phyloP scores from a whole-genome alignment of 2,113 vertebrate species.

The Pheucticus melanocephalus region DNA sequence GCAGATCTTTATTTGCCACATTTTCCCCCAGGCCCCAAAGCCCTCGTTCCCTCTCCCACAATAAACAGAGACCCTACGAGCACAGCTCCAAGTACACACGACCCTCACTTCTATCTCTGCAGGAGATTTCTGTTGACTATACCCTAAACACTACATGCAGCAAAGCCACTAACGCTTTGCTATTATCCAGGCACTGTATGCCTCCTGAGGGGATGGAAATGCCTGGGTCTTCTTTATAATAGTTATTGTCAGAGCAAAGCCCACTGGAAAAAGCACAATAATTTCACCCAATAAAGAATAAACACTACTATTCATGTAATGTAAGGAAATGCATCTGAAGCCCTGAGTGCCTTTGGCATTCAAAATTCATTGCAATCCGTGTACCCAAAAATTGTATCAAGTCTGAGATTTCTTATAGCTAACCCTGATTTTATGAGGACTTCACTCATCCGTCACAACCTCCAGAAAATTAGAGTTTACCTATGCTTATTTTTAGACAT shows the following conservation, averaged over 20 bases:
- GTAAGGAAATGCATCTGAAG: background rate
- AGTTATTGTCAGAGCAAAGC: slow-evolving; percentile 14
- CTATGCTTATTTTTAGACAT: slow-evolving; percentile 32
- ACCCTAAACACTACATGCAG: background rate
- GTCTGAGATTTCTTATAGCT: background rate
- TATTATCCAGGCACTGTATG: background rate
- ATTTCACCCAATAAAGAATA: slow-evolving; percentile 11
- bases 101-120: background rate
- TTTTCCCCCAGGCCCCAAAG: background rate
- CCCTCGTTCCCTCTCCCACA: background rate
- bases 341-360: background rate
- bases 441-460: background rate
- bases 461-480: slow-evolving; percentile 21
- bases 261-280: slow-evolving; percentile 33
- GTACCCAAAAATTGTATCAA: background rate
- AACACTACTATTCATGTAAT: background rate
- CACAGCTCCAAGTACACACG: fast-evolving
- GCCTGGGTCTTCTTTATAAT: slow-evolving; percentile 3
- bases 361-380: background rate
- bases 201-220: slow-evolving; percentile 8
- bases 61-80: background rate
- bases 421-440: background rate
- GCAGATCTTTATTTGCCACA: background rate
- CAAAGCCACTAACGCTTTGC: background rate
- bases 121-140: background rate